Evolutionary conservation across 2,797 vertebrate species (phyloP).

Genomic region (Pygocentrus nattereri): DNA sequence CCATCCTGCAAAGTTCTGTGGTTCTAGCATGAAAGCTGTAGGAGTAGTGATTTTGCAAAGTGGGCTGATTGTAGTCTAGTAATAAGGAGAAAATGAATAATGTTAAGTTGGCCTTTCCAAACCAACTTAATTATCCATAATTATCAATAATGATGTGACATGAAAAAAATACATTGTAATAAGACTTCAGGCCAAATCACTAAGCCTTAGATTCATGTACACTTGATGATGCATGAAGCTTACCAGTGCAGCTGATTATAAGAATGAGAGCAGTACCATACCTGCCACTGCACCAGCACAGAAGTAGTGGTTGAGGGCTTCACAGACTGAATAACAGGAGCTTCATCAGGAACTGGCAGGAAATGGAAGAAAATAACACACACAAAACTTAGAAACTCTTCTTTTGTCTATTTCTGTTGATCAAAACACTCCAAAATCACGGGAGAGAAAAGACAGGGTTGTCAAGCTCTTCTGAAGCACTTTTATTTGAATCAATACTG

Average conservation of each 20-base stretch:
- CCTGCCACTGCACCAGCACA: slow-evolving; percentile 96
- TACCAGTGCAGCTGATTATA: slow-evolving; percentile 12
- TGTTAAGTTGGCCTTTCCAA: no score
- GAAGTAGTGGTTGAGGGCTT: slow-evolving; percentile 94
- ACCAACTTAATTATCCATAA: not conserved
- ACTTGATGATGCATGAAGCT: slow-evolving; percentile 13
- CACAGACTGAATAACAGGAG: slow-evolving; percentile 86
- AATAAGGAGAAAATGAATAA: no score
- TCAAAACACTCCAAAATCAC: slow-evolving; percentile 16
- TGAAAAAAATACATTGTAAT: not conserved
- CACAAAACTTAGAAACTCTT: slow-evolving; percentile 19
- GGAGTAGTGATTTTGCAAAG: no score
- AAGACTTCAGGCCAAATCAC: not conserved
- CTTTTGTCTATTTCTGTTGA: not conserved
- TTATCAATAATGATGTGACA: not conserved
- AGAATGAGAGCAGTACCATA: slow-evolving; percentile 66
- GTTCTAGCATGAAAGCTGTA: no score
- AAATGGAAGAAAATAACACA: slow-evolving; percentile 14
- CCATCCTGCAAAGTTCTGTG: no score
- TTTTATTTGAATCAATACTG: slow-evolving; percentile 59
- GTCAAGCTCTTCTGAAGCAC: slow-evolving; percentile 34
- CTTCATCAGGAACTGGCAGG: slow-evolving; percentile 87
- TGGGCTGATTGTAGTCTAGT: no score
- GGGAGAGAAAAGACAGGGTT: slow-evolving; percentile 34
- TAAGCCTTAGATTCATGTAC: not conserved